These are phyloP conservation scores for Dryocosmus kuriphilus DNA, from an alignment of 2,888 invertebrate species.

Conservation along the genomic window DNA sequence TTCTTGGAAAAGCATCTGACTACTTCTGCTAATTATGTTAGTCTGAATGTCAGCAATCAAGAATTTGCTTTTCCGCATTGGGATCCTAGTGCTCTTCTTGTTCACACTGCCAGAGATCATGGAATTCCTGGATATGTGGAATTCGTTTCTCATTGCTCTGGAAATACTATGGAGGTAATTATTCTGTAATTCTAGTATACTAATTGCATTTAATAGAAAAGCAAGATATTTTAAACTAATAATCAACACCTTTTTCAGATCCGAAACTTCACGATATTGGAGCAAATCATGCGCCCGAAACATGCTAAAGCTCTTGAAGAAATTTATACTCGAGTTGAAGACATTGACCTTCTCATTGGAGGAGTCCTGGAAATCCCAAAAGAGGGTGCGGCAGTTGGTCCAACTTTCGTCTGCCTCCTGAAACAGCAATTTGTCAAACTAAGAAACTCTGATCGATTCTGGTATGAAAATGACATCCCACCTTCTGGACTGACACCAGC, in stretches of 20 bases:
- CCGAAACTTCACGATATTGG: constrained; percentile 65
- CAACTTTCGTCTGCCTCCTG: constrained; percentile 92
- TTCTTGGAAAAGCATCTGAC: constrained; percentile 81
- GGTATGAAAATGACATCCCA: constrained; percentile 96
- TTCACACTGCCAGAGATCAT: constrained; percentile 87
- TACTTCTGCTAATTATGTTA: constrained; percentile 83
- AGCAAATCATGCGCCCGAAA: constrained; percentile 59
- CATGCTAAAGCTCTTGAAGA: constrained; percentile 62
- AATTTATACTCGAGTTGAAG: constrained; percentile 82
- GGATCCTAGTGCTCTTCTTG: constrained; percentile 76
- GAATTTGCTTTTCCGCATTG: constrained; percentile 60
- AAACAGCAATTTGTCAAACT: constrained; percentile 90
- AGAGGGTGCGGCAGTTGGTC: constrained; percentile 90
- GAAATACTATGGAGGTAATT: constrained; percentile 58
- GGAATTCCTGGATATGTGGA: constrained; percentile 87
- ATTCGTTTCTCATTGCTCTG: constrained; percentile 82
- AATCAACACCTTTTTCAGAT: constrained; percentile 51
- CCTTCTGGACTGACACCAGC: constrained; percentile 89
- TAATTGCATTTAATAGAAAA: background rate
- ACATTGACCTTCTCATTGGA: constrained; percentile 91
- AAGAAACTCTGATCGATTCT: constrained; percentile 93
- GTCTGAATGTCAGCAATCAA: constrained; percentile 78
- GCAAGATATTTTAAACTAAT: background rate
- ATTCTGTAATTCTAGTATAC: background rate
- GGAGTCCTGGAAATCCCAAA: constrained; percentile 89